Conservation (phyloP, 2,888 invertebrate species). For the Cerastis rubricosa region DNA sequence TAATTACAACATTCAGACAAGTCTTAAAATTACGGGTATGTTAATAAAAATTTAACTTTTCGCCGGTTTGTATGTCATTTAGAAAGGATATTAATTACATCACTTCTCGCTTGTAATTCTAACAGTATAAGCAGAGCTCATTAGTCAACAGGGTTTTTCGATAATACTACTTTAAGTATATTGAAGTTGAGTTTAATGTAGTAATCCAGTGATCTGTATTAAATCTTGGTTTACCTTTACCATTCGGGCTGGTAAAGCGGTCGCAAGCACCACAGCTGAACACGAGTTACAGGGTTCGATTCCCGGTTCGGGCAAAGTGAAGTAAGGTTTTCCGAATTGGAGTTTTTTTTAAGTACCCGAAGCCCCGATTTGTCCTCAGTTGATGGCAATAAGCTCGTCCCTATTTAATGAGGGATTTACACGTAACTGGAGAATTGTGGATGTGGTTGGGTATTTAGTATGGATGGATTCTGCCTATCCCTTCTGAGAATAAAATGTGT, state of each 20-base stretch:
- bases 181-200: background rate
- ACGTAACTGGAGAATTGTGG: background rate
- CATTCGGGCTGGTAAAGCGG: background rate
- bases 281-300: background rate
- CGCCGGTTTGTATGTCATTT: conserved; percentile 45
- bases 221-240: background rate
- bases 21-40: conserved; percentile 41
- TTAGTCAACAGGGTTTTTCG: background rate
- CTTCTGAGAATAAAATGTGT: background rate
- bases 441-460: background rate
- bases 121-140: background rate
- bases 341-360: background rate
- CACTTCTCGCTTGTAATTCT: conserved; percentile 7
- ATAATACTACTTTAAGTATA: background rate
- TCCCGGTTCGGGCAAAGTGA: background rate
- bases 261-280: background rate
- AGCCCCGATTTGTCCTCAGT: background rate
- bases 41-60: conserved; percentile 39
- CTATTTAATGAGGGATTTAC: background rate
- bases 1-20: conserved; percentile 50
- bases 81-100: conserved; percentile 53
- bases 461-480: background rate
- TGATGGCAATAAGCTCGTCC: background rate
- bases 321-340: background rate
- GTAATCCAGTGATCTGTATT: too few species aligned